phyloP scores from a whole-genome alignment of 2,113 vertebrate species.

The Ptilorrhoa leucosticta region DNA sequence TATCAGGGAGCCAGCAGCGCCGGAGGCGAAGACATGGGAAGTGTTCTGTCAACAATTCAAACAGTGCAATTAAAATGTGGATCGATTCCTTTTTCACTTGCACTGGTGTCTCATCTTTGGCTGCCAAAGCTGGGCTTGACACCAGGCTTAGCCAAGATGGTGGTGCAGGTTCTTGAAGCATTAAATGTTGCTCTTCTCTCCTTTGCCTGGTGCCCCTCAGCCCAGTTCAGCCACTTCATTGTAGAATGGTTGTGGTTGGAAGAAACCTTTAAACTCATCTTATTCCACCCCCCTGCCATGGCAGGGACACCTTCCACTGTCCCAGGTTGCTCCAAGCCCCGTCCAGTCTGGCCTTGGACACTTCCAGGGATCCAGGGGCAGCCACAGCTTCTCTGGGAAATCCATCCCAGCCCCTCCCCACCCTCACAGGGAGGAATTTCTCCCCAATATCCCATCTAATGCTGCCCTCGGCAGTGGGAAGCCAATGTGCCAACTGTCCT shows the following conservation, averaged over 20 bases:
- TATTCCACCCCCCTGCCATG: background rate
- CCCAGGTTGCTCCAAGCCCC: background rate
- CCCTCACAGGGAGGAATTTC: background rate
- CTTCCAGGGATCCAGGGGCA: background rate
- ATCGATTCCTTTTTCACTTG: background rate
- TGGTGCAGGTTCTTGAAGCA: background rate
- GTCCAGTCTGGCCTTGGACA: background rate
- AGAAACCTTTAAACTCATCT: background rate
- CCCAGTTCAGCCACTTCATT: background rate
- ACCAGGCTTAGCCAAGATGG: background rate
- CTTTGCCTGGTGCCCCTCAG: background rate
- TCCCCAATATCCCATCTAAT: background rate
- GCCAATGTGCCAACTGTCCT: background rate
- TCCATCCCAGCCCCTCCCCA: background rate
- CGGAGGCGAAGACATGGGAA: background rate
- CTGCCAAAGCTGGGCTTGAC: background rate
- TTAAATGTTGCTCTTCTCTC: background rate
- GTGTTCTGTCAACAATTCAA: constrained; percentile 16
- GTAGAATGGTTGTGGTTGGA: background rate
- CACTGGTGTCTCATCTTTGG: background rate
- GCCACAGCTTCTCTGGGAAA: background rate
- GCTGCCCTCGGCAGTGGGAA: background rate
- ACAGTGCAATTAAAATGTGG: background rate
- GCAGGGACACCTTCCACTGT: background rate
- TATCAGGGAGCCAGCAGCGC: background rate